Evolutionary conservation across 2,113 vertebrate genomes (phyloP).

Genomic region (Pomatostomus ruficeps): DNA sequence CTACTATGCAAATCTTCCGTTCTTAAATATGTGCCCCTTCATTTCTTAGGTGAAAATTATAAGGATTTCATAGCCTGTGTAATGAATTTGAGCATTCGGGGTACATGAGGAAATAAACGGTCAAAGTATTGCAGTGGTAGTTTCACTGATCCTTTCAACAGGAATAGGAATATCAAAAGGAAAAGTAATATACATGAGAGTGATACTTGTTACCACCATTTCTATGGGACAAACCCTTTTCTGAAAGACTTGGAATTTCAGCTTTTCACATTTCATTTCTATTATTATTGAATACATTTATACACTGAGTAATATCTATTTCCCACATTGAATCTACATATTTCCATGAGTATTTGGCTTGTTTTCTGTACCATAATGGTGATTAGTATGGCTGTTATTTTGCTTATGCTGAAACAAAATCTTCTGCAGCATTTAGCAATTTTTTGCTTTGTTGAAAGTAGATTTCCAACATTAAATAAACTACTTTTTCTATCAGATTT

Average conservation of each 20-base stretch:
- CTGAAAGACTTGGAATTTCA: not conserved
- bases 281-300: not conserved
- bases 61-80: not conserved
- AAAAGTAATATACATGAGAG: not conserved
- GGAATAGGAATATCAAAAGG: not conserved
- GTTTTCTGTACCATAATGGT: not conserved
- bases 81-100: not conserved
- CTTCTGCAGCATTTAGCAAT: not conserved
- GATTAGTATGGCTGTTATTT: not conserved
- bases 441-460: not conserved
- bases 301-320: not conserved
- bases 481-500: not conserved
- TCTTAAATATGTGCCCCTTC: accelerated
- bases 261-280: not conserved
- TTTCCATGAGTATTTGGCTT: not conserved
- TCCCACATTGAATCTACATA: not conserved
- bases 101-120: not conserved
- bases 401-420: not conserved
- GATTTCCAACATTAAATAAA: not conserved
- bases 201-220: not conserved
- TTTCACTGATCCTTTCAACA: not conserved
- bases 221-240: not conserved
- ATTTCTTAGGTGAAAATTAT: not conserved
- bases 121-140: not conserved
- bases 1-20: not conserved